Evolutionary conservation across 2,888 invertebrate species (phyloP), one percentile per base, ranked within the genome.

Genomic region (Reticulitermes lucifugus): DNA sequence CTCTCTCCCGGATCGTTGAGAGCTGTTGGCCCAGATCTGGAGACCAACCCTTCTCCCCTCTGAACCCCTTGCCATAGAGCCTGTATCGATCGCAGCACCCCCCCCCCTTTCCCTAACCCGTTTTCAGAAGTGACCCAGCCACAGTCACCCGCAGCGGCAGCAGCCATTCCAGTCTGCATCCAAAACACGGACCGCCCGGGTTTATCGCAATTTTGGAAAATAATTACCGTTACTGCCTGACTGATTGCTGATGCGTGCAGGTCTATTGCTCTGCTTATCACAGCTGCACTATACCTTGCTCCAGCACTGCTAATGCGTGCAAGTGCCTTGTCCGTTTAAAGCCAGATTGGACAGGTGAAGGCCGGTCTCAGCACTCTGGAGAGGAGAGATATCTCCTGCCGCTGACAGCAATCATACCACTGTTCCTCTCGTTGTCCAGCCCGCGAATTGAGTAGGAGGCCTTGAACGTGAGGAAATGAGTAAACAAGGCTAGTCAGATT

Each of bases 71-170:
- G 46, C 46, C 46, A 2, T 12, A 46, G 12, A 46, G 73, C 73
- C 73, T 41, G 22, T 73, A 73, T 73, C 73, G 73, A 73, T 73
- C 71, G 29, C 60, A 29, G 7, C 29, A 25, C 9, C 35, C 35
- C 35, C 71, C 25, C 25, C 25, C 25, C 25, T 35, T 35, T 4
- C 46, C 12, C 10, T 12, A 46, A 9, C 46, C 9, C 46, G 10
- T 41, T 73, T 73, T 41, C 73, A 73, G 73, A 41, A 73, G 73
- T 73, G 73, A 73, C 73, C 73, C 73, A 73, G 73, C 73, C 73
- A 71, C 35, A 35, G 35, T 35, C 35, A 35, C 35, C 35, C 35
- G 12, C 71, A 71, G 71, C 71, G 18, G 71, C 71, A 35, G 60
- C 60, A 9, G 14, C 14, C n/a, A 18, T 21, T 41, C 6, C 73